Conservation (phyloP, 2,113 vertebrate genomes). For the Thamnophis sirtalis region DNA sequence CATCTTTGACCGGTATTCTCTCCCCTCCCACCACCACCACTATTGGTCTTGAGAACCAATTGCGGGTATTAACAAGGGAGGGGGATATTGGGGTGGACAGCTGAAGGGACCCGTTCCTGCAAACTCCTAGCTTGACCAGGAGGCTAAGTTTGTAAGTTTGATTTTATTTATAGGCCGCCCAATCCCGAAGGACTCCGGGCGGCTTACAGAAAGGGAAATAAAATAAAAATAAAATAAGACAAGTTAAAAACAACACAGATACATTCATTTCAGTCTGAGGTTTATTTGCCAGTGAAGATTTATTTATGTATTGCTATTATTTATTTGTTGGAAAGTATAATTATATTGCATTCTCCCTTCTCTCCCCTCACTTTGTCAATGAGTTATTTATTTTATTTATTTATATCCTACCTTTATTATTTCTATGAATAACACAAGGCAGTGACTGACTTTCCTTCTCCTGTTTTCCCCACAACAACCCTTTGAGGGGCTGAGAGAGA, state of each 20-base stretch:
- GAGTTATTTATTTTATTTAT: not conserved
- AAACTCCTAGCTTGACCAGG: not conserved
- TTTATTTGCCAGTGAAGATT: not conserved
- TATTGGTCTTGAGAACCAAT: not conserved
- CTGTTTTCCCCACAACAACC: not conserved
- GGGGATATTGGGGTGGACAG: not conserved
- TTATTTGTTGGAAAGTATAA: not conserved
- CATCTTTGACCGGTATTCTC: not conserved
- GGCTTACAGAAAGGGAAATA: too few relatives aligned
- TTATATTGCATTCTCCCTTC: not conserved
- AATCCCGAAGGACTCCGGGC: too few relatives aligned
- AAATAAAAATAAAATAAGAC: too few relatives aligned
- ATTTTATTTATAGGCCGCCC: too few relatives aligned
- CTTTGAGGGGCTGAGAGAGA: not conserved
- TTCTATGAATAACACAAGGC: not conserved
- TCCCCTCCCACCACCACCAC: rapidly evolving
- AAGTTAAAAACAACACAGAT: too few relatives aligned
- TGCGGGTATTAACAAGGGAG: not conserved
- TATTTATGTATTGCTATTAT: not conserved
- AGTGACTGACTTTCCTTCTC: not conserved
- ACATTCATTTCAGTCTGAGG: too few relatives aligned
- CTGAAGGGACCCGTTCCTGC: not conserved
- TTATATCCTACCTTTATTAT: not conserved
- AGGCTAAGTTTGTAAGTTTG: too few relatives aligned
- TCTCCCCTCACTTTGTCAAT: not conserved